Conservation (phyloP, 2,113 vertebrate genomes). For the Tiliqua scincoides region DNA sequence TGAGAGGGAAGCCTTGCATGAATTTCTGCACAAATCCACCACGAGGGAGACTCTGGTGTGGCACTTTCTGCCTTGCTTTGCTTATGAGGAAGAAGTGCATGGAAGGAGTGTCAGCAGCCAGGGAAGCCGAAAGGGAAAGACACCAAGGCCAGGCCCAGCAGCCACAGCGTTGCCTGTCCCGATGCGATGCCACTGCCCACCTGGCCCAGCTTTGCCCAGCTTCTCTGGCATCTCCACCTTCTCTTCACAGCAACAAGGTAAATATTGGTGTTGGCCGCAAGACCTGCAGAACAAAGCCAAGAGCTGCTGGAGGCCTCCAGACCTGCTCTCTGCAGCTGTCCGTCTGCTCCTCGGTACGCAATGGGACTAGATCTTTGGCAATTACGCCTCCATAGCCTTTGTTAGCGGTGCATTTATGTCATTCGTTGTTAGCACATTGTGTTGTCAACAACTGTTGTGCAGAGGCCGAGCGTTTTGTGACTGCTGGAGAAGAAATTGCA, state of each 20-base stretch:
- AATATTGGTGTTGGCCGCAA: neutral
- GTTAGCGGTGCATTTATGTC: slow-evolving; percentile 7
- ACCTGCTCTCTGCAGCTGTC: neutral
- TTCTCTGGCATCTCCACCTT: neutral
- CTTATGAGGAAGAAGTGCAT: no score
- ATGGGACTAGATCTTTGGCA: neutral
- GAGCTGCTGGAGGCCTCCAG: neutral
- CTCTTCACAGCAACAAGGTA: slow-evolving; percentile 7
- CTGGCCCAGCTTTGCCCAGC: no score
- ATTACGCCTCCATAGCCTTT: slow-evolving; percentile 9
- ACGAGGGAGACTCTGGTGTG: no score
- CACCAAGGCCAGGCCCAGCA: no score
- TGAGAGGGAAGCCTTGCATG: no score
- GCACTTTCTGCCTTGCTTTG: no score
- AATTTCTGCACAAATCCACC: no score
- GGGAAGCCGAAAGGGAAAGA: no score
- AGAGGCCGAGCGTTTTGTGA: no score
- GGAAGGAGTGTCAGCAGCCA: no score
- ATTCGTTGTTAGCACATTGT: slow-evolving; percentile 22
- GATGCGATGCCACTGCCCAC: no score
- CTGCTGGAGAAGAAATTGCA: neutral
- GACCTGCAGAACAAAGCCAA: neutral
- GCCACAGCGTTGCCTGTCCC: no score
- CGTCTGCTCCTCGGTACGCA: neutral
- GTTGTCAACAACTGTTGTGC: neutral